Evolutionary conservation across 2,888 invertebrate species (phyloP).

Genomic region (Drosophila histrio): DNA sequence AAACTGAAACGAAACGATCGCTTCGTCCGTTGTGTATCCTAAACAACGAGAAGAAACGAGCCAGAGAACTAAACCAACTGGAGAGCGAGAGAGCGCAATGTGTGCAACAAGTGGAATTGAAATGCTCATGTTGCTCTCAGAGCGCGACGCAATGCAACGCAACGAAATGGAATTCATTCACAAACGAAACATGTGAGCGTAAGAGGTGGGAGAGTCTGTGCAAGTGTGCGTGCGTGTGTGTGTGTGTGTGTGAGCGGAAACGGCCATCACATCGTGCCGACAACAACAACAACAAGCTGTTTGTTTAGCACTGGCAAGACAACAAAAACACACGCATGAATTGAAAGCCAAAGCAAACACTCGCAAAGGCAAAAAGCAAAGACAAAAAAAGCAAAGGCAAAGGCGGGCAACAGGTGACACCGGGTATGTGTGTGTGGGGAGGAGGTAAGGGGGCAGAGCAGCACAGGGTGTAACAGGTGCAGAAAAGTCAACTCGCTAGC

Average conservation of each 20-base stretch:
- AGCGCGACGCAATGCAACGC: conserved; percentile 26
- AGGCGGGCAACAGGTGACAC: conserved; percentile 64
- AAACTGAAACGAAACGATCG: conserved; percentile 83
- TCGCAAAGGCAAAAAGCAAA: conserved; percentile 53
- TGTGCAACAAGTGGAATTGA: conserved; percentile 61
- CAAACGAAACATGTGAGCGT: conserved; percentile 60
- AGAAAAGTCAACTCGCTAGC: conserved; percentile 25
- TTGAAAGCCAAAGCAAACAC: conserved; percentile 63
- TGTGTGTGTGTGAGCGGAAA: conserved; percentile 76
- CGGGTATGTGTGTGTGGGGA: background rate
- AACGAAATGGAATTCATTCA: conserved; percentile 78
- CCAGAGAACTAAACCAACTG: conserved; percentile 44
- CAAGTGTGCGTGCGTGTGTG: conserved; percentile 6
- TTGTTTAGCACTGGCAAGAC: conserved; percentile 70
- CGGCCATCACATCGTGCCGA: conserved; percentile 82
- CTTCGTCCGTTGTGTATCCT: conserved; percentile 77
- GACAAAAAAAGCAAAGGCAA: conserved; percentile 19
- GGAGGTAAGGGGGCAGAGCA: background rate
- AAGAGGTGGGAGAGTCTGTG: conserved; percentile 16
- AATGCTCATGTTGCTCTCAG: conserved; percentile 58
- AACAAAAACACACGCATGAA: conserved; percentile 38
- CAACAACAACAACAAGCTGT: conserved; percentile 72
- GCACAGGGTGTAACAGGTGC: conserved; percentile 73
- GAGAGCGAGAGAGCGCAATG: conserved; percentile 20
- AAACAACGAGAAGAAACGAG: conserved; percentile 73